Evolutionary conservation across 2,888 invertebrate species (phyloP).

Genomic region (Eugnorisma glareosa): DNA sequence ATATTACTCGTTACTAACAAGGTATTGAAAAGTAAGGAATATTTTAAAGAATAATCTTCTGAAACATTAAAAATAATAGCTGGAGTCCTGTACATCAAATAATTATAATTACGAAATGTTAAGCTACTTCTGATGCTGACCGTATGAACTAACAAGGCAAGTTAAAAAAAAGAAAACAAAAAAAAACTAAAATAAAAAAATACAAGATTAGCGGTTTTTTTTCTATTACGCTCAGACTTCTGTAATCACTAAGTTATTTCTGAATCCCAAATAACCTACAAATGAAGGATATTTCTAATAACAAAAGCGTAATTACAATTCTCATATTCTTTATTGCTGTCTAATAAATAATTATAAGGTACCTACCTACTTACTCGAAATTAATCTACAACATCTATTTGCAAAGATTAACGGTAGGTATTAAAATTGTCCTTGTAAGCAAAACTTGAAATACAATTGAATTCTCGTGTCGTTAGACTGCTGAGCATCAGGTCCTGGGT

Average conservation of each 20-base stretch:
- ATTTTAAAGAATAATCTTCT: too few species aligned
- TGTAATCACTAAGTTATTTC: constrained; percentile 9
- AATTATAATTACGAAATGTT: too few species aligned
- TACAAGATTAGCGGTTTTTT: too few species aligned
- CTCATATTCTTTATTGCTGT: constrained; percentile 25
- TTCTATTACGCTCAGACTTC: background rate
- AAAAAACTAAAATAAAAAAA: too few species aligned
- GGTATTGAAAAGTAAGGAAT: too few species aligned
- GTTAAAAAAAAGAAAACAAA: background rate
- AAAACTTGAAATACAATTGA: background rate
- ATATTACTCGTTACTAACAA: too few species aligned
- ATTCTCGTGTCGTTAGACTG: background rate
- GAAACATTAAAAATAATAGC: too few species aligned
- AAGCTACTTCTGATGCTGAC: too few species aligned
- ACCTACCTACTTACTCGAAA: background rate
- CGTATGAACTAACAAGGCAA: background rate
- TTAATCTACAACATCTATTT: constrained; percentile 27
- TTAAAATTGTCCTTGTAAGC: background rate
- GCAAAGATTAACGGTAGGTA: background rate
- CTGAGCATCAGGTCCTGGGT: background rate
- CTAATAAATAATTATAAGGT: constrained; percentile 31
- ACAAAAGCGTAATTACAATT: constrained; percentile 23
- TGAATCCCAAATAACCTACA: background rate
- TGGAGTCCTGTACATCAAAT: too few species aligned
- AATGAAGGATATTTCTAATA: constrained; percentile 3